Percentiles rank a stretch among this genome's conserved stretches.
Conservation (phyloP, 2,797 vertebrate species). For the Erithacus rubecula region DNA sequence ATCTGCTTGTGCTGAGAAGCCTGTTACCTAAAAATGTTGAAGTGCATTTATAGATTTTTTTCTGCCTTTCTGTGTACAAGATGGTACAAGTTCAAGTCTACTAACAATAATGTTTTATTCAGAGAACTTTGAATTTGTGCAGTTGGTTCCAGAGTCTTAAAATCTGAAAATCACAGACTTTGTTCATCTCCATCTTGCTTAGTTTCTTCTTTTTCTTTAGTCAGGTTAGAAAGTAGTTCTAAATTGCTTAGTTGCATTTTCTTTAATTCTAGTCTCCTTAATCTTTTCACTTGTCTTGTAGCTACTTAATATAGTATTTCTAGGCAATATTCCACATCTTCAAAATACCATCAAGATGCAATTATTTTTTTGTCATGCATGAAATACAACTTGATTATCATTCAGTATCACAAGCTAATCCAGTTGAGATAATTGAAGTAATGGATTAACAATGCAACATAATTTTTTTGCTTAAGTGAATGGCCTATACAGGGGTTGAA, state of each 20-base stretch:
- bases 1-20: not conserved
- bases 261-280: not conserved
- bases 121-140: not conserved
- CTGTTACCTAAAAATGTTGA: not conserved
- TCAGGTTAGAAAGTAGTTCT: not conserved
- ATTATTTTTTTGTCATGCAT: not conserved
- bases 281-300: not conserved
- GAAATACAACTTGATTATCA: not conserved
- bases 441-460: not conserved
- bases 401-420: not conserved
- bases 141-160: not conserved
- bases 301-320: not conserved
- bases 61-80: not conserved
- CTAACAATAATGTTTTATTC: not conserved
- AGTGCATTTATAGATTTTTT: not conserved
- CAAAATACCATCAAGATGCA: not conserved
- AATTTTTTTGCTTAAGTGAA: not conserved
- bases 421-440: not conserved
- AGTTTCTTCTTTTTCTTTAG: not conserved
- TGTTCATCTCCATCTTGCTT: not conserved
- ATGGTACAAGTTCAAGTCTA: not conserved
- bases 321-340: not conserved
- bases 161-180: conserved; percentile 3
- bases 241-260: not conserved
- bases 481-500: not conserved